Percentiles rank a stretch among this genome's conserved stretches.
phyloP scores from a whole-genome alignment of 2,888 invertebrate species.

The Luffia ferchaultella region DNA sequence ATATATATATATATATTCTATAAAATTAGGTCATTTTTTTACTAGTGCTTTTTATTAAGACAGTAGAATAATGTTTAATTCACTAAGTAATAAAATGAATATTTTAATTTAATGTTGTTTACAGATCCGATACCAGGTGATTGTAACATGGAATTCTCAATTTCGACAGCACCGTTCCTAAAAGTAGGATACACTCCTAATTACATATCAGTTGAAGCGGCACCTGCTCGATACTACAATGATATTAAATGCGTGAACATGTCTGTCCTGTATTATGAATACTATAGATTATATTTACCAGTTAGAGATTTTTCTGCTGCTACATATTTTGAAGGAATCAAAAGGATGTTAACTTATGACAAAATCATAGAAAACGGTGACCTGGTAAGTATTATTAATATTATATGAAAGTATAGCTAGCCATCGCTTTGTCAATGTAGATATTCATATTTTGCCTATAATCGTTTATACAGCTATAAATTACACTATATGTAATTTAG shows the following conservation, averaged over 20 bases:
- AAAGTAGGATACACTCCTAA: conserved; percentile 31
- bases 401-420: too few species aligned
- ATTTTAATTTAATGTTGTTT: conserved; percentile 17
- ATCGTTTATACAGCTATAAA: too few species aligned
- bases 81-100: too few species aligned
- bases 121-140: conserved; percentile 82
- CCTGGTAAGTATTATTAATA: conserved; percentile 57
- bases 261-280: conserved; percentile 42
- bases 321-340: conserved; percentile 68
- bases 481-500: too few species aligned
- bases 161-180: conserved; percentile 70
- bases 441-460: too few species aligned
- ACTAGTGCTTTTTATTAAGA: not conserved
- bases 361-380: conserved; percentile 57
- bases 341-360: conserved; percentile 67
- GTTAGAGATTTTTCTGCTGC: conserved; percentile 60
- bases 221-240: conserved; percentile 45
- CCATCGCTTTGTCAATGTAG: too few species aligned
- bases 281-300: conserved; percentile 70
- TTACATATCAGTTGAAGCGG: conserved; percentile 60
- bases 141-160: conserved; percentile 74
- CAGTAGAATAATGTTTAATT: too few species aligned
- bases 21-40: not conserved
- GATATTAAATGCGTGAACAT: conserved; percentile 21
- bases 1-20: not conserved